Conservation (phyloP, 2,113 vertebrate genomes). For the Opisthocomus hoazin region DNA sequence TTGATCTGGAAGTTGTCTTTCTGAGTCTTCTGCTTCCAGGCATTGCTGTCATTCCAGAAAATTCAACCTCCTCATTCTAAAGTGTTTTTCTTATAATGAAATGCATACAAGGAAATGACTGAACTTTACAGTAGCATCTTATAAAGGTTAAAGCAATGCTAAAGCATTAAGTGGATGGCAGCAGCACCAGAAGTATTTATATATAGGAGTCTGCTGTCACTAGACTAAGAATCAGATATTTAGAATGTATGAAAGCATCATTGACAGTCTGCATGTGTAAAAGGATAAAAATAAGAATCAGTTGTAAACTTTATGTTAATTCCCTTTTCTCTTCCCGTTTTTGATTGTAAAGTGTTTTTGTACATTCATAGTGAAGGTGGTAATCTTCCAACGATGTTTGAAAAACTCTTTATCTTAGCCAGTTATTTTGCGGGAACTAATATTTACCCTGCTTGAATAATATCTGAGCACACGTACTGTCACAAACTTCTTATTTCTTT, state of each 20-base stretch:
- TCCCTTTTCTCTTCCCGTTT: background rate
- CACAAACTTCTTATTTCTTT: background rate
- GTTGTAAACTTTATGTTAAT: background rate
- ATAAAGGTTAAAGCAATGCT: constrained; percentile 3
- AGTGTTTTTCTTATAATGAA: background rate
- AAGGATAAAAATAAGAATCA: background rate
- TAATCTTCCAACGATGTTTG: background rate
- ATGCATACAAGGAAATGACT: background rate
- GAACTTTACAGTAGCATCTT: constrained; percentile 11
- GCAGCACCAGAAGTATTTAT: background rate
- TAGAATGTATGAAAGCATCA: background rate
- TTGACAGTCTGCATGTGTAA: background rate
- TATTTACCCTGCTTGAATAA: background rate
- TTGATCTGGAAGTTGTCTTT: background rate
- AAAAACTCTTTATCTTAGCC: background rate
- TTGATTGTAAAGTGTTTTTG: background rate
- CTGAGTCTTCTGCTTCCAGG: background rate
- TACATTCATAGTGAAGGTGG: background rate
- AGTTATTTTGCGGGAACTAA: background rate
- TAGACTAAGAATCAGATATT: background rate
- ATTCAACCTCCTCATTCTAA: background rate
- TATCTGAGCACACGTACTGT: background rate
- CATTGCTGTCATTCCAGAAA: background rate
- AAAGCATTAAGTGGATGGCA: background rate
- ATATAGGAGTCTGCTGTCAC: background rate